Conservation (phyloP, 1,140 invertebrate species). For the Colletes gigas region DNA sequence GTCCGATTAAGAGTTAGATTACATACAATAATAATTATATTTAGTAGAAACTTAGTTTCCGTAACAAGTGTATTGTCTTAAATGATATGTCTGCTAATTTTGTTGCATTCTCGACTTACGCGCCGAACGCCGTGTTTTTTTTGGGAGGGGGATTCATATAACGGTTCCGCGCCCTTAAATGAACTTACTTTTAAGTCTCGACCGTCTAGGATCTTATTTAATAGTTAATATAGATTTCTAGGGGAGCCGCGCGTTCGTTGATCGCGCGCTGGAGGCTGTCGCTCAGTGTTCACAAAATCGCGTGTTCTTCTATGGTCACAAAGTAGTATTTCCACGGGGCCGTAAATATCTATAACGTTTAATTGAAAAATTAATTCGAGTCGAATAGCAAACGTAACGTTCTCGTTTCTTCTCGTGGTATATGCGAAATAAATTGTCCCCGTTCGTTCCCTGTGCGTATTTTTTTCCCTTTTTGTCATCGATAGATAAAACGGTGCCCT, state of each 20-base stretch:
- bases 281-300: conserved; percentile 60
- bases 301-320: conserved; percentile 59
- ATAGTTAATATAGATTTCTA: conserved; percentile 69
- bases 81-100: conserved; percentile 82
- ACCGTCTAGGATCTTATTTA: conserved; percentile 69
- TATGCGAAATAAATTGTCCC: background rate
- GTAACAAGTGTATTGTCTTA: conserved; percentile 81
- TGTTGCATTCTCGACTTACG: conserved; percentile 68
- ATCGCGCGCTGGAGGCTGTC: conserved; percentile 71
- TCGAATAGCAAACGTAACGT: background rate
- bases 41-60: conserved; percentile 79
- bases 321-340: conserved; percentile 68
- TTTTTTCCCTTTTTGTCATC: background rate
- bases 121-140: conserved; percentile 60
- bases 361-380: background rate
- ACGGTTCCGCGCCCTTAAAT: conserved; percentile 75
- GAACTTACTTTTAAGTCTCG: conserved; percentile 73
- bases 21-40: conserved; percentile 76
- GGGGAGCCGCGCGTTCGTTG: conserved; percentile 22
- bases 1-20: conserved; percentile 70
- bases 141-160: conserved; percentile 66
- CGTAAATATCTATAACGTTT: conserved; percentile 14
- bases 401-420: background rate
- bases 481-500: conserved; percentile 36
- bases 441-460: background rate